These are phyloP conservation scores for Fistularia commersonii DNA, from an alignment of 2,797 vertebrate genomes.

Conservation along the genomic window DNA sequence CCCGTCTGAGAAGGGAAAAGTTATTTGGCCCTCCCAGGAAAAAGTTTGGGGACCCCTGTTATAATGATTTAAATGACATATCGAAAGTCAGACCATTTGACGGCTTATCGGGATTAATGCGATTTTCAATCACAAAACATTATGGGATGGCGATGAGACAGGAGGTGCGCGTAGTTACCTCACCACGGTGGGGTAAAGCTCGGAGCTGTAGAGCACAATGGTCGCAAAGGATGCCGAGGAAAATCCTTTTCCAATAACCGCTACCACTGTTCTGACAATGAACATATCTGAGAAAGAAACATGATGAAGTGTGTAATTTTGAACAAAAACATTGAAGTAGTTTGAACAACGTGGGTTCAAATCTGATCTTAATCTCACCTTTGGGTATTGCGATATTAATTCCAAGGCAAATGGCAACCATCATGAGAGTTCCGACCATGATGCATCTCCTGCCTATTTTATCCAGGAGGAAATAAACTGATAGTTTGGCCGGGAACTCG, in stretches of 20 bases:
- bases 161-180: conserved; percentile 72
- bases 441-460: conserved; percentile 73
- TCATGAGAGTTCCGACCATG: conserved; percentile 62
- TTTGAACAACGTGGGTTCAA: not conserved
- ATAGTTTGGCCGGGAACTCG: conserved; percentile 84
- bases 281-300: conserved; percentile 60
- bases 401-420: conserved; percentile 62
- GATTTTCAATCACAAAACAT: too few species aligned
- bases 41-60: too few species aligned
- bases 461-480: conserved; percentile 75
- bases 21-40: too few species aligned
- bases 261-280: conserved; percentile 69
- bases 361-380: conserved; percentile 42
- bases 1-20: too few species aligned
- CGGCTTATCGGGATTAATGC: too few species aligned
- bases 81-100: too few species aligned
- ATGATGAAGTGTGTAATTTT: not conserved
- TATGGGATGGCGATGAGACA: too few species aligned
- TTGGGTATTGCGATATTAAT: conserved; percentile 70
- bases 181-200: conserved; percentile 88
- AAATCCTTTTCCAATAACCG: conserved; percentile 80
- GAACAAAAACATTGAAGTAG: not conserved
- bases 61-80: too few species aligned
- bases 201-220: conserved; percentile 79
- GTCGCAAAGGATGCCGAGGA: conserved; percentile 82